These are phyloP conservation scores for Agapostemon virescens DNA, from an alignment of 2,888 invertebrate species.

Conservation along the genomic window DNA sequence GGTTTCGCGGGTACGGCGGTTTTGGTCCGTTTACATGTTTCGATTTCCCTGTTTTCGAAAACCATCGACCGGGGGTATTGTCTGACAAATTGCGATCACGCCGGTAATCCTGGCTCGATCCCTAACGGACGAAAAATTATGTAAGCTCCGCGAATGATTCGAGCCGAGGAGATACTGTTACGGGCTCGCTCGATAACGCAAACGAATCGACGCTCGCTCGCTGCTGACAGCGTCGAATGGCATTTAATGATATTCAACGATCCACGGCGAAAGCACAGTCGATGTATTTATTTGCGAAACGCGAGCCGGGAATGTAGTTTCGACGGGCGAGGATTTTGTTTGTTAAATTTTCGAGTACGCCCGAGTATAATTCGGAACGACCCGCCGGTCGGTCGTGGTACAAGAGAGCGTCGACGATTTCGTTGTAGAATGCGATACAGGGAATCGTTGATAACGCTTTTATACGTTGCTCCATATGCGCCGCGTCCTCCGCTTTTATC, in stretches of 20 bases:
- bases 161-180: conserved; percentile 31
- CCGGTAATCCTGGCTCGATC: background rate
- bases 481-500: conserved; percentile 13
- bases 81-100: background rate
- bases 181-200: conserved; percentile 13
- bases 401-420: conserved; percentile 21
- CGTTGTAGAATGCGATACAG: conserved; percentile 30
- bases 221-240: conserved; percentile 30
- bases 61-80: background rate
- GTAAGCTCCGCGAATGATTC: conserved; percentile 6
- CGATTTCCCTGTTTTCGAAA: background rate
- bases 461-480: conserved; percentile 18
- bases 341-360: conserved; percentile 3
- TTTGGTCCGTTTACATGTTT: background rate
- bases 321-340: conserved; percentile 29
- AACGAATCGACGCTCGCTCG: conserved; percentile 18
- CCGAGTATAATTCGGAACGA: background rate
- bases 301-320: background rate
- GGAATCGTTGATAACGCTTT: conserved; percentile 41
- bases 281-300: conserved; percentile 43
- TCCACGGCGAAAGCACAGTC: background rate
- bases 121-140: background rate
- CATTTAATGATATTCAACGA: conserved; percentile 47
- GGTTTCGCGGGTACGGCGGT: background rate
- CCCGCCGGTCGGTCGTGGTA: background rate